phyloP scores from a whole-genome alignment of 2,797 vertebrate genomes.

The Tragopan temminckii region DNA sequence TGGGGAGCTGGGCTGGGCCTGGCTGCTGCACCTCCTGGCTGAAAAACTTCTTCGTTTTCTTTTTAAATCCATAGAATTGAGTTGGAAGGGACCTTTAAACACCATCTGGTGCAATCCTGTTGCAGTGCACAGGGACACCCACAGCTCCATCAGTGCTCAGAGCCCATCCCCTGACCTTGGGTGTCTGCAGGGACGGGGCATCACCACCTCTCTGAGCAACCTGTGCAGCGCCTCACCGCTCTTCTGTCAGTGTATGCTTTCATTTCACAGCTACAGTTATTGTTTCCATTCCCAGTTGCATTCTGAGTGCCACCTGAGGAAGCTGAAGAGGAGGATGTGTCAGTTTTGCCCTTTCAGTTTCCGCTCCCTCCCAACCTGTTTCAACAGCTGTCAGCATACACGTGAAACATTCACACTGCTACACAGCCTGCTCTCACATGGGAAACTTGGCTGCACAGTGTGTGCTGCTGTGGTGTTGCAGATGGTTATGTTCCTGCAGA shows the following conservation, averaged over 20 bases:
- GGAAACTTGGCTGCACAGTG: fast-evolving
- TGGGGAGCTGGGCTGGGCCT: not conserved
- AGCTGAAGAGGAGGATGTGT: not conserved
- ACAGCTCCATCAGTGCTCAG: no score
- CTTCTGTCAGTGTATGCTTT: not conserved
- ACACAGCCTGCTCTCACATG: not conserved
- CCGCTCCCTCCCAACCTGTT: fast-evolving
- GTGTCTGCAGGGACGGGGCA: no score
- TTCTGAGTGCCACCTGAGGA: not conserved
- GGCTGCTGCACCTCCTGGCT: not conserved
- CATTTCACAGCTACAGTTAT: not conserved
- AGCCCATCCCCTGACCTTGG: no score
- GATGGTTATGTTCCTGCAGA: not conserved
- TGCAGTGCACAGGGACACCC: no score
- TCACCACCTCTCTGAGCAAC: no score
- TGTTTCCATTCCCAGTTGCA: fast-evolving
- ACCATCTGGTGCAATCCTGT: no score
- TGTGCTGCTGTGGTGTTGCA: not conserved
- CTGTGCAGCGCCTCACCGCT: no score
- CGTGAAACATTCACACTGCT: not conserved
- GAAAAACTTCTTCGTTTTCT: not conserved
- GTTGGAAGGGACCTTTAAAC: no score
- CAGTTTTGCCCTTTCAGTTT: not conserved
- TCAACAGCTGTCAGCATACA: not conserved
- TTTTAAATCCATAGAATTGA: not conserved